Base-by-base conservation (phyloP, 1,140 invertebrate species). In the Drusus annulatus region DNA sequence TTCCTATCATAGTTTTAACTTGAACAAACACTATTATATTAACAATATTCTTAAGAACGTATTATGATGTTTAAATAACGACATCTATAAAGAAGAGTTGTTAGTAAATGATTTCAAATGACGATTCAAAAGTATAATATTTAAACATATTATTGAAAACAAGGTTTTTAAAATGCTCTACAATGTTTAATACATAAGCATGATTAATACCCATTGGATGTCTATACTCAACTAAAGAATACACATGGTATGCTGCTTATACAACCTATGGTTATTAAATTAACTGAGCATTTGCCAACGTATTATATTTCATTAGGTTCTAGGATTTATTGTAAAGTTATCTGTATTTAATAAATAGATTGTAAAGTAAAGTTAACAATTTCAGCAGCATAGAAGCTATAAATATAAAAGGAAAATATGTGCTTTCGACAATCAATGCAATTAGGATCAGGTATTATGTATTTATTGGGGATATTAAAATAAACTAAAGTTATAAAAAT, bases 1-100 rank as follows among this genome's bases (percentile, higher is more conserved):
- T 77, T 77, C 62, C 79, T 80, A 80, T 80, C 79, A 73, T 77
- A 76, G 62, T 76, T 45, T 45, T 71, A 80, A 80, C 75, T 80
- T 76, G 79, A 80, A 80, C 75, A 80, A 77, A 80, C 74, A 71
- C 79, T 80, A 80, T 74, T 77, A 74, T 60, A 71, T 76, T 80
- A 80, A 80, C 79, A 80, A 80, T 80, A 80, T 71, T 80, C 51
- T 69, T 45, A 63, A 80, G 65, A 76, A 58, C 76, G 16, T 31
- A 52, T 76, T 25, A 76, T 76, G 73, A 80, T 77, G 65, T 75
- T 80, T 75, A 78, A 68, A 71, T 79, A 52, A 80, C 77, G 79
- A 76, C 75, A 80, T 31, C 52, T 80, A 80, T 65, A 74, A 79
- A 74, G 69, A 79, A 21, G 58, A 62, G 60, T 73, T 69, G 3